Conservation (phyloP, 2,797 vertebrate species). For the Pseudochaenichthys georgianus region DNA sequence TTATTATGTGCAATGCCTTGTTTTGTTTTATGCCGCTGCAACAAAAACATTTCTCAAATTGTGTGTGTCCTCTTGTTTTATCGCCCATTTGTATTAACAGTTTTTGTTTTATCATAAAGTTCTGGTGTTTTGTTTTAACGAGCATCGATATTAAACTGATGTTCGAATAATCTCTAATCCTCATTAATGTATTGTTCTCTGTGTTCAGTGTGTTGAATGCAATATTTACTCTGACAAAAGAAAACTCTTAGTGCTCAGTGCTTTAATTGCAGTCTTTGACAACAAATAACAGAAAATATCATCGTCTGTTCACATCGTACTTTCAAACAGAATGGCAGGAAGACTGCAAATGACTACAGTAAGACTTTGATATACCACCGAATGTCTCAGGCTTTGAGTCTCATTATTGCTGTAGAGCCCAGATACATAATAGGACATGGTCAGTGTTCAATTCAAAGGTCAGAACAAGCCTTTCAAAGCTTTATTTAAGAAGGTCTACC, state of each 20-base stretch:
- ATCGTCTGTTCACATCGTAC: not conserved
- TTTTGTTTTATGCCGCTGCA: too few species aligned
- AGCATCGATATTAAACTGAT: not conserved
- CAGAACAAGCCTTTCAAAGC: slow-evolving; percentile 33
- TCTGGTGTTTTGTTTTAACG: not conserved
- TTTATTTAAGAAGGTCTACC: slow-evolving; percentile 31
- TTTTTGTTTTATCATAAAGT: not conserved
- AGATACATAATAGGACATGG: slow-evolving; percentile 17
- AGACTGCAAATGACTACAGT: slow-evolving; percentile 6
- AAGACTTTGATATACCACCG: not conserved
- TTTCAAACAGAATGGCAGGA: not conserved
- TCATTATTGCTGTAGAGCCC: slow-evolving; percentile 31
- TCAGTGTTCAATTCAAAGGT: slow-evolving; percentile 50
- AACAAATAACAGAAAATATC: slow-evolving; percentile 2
- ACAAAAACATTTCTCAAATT: too few species aligned
- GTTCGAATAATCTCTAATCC: not conserved
- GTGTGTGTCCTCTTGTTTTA: too few species aligned
- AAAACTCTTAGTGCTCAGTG: not conserved
- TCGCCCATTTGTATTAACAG: not conserved
- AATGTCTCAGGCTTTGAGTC: slow-evolving; percentile 20
- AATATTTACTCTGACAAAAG: slow-evolving; percentile 1
- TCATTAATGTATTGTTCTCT: slow-evolving; percentile 5
- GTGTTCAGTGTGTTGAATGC: not conserved
- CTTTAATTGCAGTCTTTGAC: slow-evolving; percentile 4
- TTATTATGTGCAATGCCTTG: too few species aligned